Base-by-base conservation (phyloP, 2,888 invertebrate species). In the Alentia gelatinosa region DNA sequence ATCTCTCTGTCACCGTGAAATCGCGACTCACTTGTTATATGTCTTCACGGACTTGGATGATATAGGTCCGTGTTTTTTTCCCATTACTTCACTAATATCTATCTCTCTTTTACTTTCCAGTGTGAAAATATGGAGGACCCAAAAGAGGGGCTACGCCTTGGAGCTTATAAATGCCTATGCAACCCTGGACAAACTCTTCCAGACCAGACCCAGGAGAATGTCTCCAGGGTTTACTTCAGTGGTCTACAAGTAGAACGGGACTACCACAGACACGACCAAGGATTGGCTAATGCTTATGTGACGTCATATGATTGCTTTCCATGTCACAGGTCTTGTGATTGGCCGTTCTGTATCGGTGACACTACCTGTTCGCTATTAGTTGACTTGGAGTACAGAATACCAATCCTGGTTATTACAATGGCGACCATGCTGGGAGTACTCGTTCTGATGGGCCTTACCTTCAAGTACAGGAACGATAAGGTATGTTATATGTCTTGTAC, bases 301-400 rank as follows among this genome's bases (percentile, higher is more conserved):
- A 86, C 47, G 86, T 86, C 86, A 26, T 86, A 47, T 47, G 50
- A 86, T 33, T 86, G 86, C 30, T 30, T 86, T 30, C 86, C 86
- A 47, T 86, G 86, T 42, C 47, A 86, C 42, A 30, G 7, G 47
- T 23, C 86, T 33, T 86, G 86, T 50, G 47, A 47, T 47, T 86
- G 86, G 86, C 47, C 86, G 33, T 86, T 86, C 30, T 86, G 86
- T 42, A 42, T 86, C 0, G 86, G 50, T 30, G 47, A 86, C 30
- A 30, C 47, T 30, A 15, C 26, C 3, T 86, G 86, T 30, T 42
- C 86, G n/a, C 1, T 86, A 47, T 42, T 33, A 1, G 42, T 47
- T n/a, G 86, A 50, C 33, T 86, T 86, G 86, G 86, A 86, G 86
- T 86, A 86, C 35, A 86, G 50, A 47, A 86, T 86, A 86, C 86